A percentile compares a stretch with the other conserved stretches of the same genome.
Conservation (phyloP, 2,797 vertebrate genomes). For the Trachurus trachurus region DNA sequence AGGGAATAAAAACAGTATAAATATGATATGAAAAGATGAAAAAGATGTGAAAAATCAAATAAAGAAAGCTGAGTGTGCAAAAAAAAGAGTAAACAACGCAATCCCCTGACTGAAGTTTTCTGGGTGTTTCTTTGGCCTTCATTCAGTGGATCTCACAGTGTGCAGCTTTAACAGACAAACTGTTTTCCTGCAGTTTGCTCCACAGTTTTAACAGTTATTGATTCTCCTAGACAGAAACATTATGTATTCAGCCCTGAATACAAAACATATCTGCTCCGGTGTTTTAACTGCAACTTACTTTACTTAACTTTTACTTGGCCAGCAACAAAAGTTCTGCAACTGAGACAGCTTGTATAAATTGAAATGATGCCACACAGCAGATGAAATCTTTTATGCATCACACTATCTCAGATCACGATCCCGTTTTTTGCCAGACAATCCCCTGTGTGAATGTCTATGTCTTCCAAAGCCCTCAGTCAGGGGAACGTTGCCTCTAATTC, state of each 20-base stretch:
- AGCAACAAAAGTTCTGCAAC: slow-evolving; percentile 28
- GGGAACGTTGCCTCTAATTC: slow-evolving; percentile 54
- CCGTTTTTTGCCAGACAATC: slow-evolving; percentile 37
- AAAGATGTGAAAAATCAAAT: slow-evolving; percentile 50
- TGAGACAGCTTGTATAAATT: slow-evolving; percentile 4
- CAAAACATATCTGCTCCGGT: slow-evolving; percentile 9
- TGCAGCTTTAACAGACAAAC: slow-evolving; percentile 33
- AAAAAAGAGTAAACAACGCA: slow-evolving; percentile 39
- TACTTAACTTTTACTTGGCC: slow-evolving; percentile 10
- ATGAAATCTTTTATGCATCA: slow-evolving; percentile 42
- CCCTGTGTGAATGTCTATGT: slow-evolving; percentile 32
- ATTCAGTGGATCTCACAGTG: slow-evolving; percentile 40
- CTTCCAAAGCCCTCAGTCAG: slow-evolving; percentile 45
- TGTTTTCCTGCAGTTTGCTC: slow-evolving; percentile 31
- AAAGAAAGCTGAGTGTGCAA: slow-evolving; percentile 53
- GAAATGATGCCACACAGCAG: slow-evolving; percentile 22
- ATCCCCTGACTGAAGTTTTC: slow-evolving; percentile 29
- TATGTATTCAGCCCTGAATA: slow-evolving; percentile 26
- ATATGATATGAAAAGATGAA: slow-evolving; percentile 55
- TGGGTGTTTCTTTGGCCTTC: slow-evolving; percentile 32
- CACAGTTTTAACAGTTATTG: slow-evolving; percentile 30
- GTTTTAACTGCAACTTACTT: slow-evolving; percentile 5
- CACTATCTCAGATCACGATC: slow-evolving; percentile 47
- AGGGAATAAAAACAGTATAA: slow-evolving; percentile 40
- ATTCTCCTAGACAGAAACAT: slow-evolving; percentile 12